Evolutionary conservation across 2,888 invertebrate species (phyloP), one percentile per base, ranked within the genome.

Genomic region (Idaea aversata): DNA sequence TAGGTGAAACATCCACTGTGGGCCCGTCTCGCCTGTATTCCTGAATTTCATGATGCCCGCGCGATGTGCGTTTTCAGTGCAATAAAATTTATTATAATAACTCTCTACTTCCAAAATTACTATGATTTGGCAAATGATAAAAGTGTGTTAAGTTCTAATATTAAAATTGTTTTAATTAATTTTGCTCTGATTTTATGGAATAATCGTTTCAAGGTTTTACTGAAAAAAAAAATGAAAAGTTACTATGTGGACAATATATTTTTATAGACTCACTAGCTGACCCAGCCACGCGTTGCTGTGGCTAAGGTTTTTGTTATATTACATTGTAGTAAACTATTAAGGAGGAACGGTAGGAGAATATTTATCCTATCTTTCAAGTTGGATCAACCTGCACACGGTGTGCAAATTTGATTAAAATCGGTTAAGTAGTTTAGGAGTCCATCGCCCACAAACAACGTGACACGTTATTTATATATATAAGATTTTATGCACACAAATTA

Each of bases 1-100:
- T 84, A 86, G 82, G 82, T 83, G 77, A 74, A 84, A 84, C 83
- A 85, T 90, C 86, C 88, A 88, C 85, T 85, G 75, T 70, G 75
- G 75, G 71, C 75, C 63, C 67, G 70, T 66, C 64, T 58, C 61
- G 61, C 65, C 47, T 10, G 47, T 47, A 47, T 47, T 47, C 47
- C 47, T 7, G 47, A 47, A 47, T 47, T 47, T 47, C 47, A 47
- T 47, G 47, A 47, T 47, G 10, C 47, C 10, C 6, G 47, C 47
- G 10, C 47, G 47, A 47, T 47, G 47, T 10, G 36, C 36, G 36
- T 10, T 36, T 36, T 36, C 36, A 7, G 36, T 36, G 36, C 36
- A 47, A 47, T 47, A 47, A 47, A 47, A 47, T 13, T 13, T 47
- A 47, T 47, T 47, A 47, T 47, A 38, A 38, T 38, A 47, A 7